Conservation (phyloP, 2,113 vertebrate genomes). For the Microcebus murinus region DNA sequence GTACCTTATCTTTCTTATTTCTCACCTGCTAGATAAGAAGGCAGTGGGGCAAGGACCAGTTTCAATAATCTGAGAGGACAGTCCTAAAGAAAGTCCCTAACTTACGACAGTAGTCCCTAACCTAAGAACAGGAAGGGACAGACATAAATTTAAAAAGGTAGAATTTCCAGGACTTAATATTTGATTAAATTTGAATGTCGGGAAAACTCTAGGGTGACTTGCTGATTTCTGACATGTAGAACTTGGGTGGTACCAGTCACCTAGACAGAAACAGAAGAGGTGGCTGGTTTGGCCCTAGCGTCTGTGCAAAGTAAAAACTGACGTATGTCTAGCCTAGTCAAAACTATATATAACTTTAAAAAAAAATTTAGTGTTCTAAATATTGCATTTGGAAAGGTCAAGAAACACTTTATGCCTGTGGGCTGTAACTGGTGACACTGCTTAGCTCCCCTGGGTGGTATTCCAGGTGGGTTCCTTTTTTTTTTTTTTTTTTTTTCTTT, state of each 20-base stretch:
- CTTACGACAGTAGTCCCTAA: background rate
- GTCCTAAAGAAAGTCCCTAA: background rate
- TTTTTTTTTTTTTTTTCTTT: too few species aligned
- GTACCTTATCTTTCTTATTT: conserved; percentile 3
- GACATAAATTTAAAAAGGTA: background rate
- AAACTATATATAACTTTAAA: background rate
- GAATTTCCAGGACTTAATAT: background rate
- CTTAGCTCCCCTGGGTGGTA: background rate
- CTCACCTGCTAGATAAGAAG: background rate
- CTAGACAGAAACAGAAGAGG: background rate
- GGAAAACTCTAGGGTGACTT: background rate
- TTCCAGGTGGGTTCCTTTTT: background rate
- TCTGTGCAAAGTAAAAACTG: conserved; percentile 15
- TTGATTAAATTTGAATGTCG: background rate
- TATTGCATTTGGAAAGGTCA: background rate
- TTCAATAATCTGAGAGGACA: background rate
- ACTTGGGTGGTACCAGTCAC: background rate
- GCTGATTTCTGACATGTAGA: background rate
- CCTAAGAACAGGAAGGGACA: background rate
- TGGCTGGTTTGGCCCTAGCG: background rate
- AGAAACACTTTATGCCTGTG: background rate
- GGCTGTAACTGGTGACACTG: background rate
- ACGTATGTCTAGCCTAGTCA: background rate
- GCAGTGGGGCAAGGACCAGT: background rate
- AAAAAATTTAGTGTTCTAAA: background rate